Percentiles rank a stretch among this genome's conserved stretches.
These are phyloP conservation scores for Drosophila prosaltans DNA, from an alignment of 1,140 invertebrate species.

Conservation along the genomic window DNA sequence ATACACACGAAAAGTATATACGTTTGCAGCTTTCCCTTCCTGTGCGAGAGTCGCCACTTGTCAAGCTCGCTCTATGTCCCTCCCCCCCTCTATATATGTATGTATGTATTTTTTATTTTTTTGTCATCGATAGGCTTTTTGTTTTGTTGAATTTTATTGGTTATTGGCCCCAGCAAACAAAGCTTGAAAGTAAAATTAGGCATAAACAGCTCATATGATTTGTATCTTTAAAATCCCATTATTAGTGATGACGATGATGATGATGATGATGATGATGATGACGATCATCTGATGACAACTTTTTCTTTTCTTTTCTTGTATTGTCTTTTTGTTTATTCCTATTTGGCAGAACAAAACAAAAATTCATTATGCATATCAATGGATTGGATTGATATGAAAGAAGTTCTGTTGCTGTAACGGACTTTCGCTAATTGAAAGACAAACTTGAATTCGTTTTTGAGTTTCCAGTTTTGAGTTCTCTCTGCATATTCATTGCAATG, in stretches of 20 bases:
- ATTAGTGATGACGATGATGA: not conserved
- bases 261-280: slow-evolving; percentile 25
- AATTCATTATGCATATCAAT: slow-evolving; percentile 67
- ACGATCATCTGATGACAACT: slow-evolving; percentile 50
- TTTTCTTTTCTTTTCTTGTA: slow-evolving; percentile 56
- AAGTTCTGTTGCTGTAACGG: slow-evolving; percentile 25
- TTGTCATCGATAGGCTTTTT: slow-evolving; percentile 61
- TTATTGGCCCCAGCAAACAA: slow-evolving; percentile 36
- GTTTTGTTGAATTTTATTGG: slow-evolving; percentile 28
- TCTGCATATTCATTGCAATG: slow-evolving; percentile 62
- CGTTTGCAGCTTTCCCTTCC: slow-evolving; percentile 72
- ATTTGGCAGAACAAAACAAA: slow-evolving; percentile 52
- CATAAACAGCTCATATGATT: slow-evolving; percentile 53
- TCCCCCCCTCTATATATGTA: not conserved
- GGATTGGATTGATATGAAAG: slow-evolving; percentile 12
- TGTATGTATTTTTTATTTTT: slow-evolving; percentile 23
- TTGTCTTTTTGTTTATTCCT: not conserved
- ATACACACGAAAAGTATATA: slow-evolving; percentile 7
- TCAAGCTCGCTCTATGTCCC: slow-evolving; percentile 22
- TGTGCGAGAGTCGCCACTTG: slow-evolving; percentile 63
- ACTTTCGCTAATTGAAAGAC: slow-evolving; percentile 79
- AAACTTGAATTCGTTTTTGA: slow-evolving; percentile 15
- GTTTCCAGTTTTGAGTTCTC: slow-evolving; percentile 38
- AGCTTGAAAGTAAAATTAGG: slow-evolving; percentile 67
- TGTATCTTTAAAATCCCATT: slow-evolving; percentile 35